These are phyloP conservation scores for Rhamnusium bicolor DNA, from an alignment of 2,888 invertebrate species.

Conservation along the genomic window DNA sequence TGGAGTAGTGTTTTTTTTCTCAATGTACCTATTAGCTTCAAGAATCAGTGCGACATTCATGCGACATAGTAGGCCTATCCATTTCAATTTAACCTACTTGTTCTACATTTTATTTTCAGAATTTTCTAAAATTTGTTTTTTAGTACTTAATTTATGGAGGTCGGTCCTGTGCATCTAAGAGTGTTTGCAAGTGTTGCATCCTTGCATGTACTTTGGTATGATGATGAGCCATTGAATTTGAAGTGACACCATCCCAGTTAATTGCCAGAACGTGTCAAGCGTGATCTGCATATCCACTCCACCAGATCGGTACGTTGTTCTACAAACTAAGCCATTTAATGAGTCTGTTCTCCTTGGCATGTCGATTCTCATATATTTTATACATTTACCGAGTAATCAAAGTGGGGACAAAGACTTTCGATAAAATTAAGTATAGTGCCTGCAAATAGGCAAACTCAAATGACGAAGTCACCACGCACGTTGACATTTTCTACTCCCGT, in stretches of 20 bases:
- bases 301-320: constrained; percentile 52
- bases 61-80: too few relatives aligned
- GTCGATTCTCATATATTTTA: constrained; percentile 3
- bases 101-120: too few relatives aligned
- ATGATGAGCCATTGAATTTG: constrained; percentile 25
- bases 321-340: constrained; percentile 66
- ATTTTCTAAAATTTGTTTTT: background rate
- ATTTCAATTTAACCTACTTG: too few relatives aligned
- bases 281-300: constrained; percentile 65
- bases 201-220: constrained; percentile 11
- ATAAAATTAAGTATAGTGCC: constrained; percentile 24
- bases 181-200: constrained; percentile 20
- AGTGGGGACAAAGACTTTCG: constrained; percentile 5
- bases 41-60: too few relatives aligned
- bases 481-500: constrained; percentile 9
- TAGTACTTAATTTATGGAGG: background rate
- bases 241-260: constrained; percentile 57
- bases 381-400: constrained; percentile 20
- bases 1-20: too few relatives aligned
- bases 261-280: constrained; percentile 68
- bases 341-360: constrained; percentile 43
- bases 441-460: background rate
- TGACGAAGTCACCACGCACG: background rate
- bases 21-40: too few relatives aligned
- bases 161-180: background rate